Conservation (phyloP, 2,888 invertebrate genomes). For the Petrolisthes cinctipes region DNA sequence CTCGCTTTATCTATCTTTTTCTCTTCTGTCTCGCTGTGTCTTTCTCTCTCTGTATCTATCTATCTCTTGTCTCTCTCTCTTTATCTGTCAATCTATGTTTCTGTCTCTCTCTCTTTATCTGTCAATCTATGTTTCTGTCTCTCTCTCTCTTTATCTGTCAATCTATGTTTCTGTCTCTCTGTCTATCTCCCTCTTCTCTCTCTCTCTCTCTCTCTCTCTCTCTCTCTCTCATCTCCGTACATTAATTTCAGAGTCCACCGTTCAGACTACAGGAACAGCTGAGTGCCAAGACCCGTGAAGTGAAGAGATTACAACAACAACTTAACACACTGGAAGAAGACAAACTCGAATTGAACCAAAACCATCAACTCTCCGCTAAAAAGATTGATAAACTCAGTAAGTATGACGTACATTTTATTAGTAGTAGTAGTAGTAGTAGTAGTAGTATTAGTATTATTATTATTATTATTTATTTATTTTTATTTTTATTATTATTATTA, state of each 20-base stretch:
- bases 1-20: neutral
- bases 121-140: neutral
- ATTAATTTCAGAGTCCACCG: conserved; percentile 46
- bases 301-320: conserved; percentile 37
- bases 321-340: conserved; percentile 44
- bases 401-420: too few relatives aligned
- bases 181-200: too few relatives aligned
- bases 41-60: too few relatives aligned
- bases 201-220: too few relatives aligned
- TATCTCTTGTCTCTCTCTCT: too few relatives aligned
- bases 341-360: conserved; percentile 28
- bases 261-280: conserved; percentile 48
- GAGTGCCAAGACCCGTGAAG: conserved; percentile 32
- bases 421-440: too few relatives aligned
- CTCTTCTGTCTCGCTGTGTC: neutral
- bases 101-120: too few relatives aligned
- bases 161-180: neutral
- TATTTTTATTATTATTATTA: neutral
- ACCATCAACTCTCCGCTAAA: neutral
- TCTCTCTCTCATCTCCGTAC: too few relatives aligned
- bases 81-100: too few relatives aligned
- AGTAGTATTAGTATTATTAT: too few relatives aligned
- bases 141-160: neutral
- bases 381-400: conserved; percentile 45
- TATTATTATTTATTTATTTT: neutral